Conservation (phyloP, 2,113 vertebrate species). For the Machaerirhynchus nigripectus region DNA sequence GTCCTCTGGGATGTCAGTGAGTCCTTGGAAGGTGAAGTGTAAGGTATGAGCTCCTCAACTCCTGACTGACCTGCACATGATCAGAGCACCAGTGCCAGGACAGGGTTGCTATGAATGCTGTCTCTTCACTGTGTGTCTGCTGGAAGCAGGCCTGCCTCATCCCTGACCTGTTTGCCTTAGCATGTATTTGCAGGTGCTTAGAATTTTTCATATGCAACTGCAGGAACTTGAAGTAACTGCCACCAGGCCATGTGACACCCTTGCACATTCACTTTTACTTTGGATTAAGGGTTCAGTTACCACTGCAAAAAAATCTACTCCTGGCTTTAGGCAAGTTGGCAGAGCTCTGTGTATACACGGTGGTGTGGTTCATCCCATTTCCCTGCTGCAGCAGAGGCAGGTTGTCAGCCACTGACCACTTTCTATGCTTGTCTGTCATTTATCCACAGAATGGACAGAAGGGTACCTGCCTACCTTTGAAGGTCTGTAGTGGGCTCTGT, state of each 20-base stretch:
- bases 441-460: rapidly evolving
- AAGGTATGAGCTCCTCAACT: background rate
- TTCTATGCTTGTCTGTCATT: background rate
- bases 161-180: rapidly evolving
- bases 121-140: background rate
- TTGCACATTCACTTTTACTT: background rate
- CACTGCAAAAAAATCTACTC: background rate
- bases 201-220: background rate
- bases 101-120: background rate
- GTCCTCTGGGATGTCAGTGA: rapidly evolving
- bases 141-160: background rate
- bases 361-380: background rate
- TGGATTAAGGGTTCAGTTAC: background rate
- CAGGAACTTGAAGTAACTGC: background rate
- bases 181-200: rapidly evolving
- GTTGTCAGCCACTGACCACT: too few species aligned
- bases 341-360: rapidly evolving
- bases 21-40: background rate
- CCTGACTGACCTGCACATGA: rapidly evolving
- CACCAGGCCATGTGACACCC: rapidly evolving
- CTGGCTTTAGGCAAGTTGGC: rapidly evolving
- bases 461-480: rapidly evolving
- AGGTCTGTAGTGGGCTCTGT: rapidly evolving
- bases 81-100: background rate
- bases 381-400: rapidly evolving